Evolutionary conservation across 2,888 invertebrate genomes (phyloP), one percentile per base, ranked within the genome.

Genomic region (Zaprionus bogoriensis): DNA sequence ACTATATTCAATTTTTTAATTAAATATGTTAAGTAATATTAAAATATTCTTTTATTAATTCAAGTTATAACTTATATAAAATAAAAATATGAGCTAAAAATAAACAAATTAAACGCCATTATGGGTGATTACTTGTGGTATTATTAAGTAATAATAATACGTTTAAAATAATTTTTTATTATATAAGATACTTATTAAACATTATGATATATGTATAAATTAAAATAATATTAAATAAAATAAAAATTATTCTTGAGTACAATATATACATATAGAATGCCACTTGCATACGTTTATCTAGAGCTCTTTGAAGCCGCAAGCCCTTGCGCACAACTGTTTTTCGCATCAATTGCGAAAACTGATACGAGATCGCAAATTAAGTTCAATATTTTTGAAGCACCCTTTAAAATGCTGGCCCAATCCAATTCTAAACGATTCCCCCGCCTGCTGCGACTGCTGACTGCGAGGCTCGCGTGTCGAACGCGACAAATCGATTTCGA

Each of bases 401-500:
- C 36, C 73, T 69, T 73, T 69, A 59, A 58, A 69, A 61, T 47
- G 57, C 50, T 59, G 55, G 42, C 61, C 25, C 55, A 66, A 74
- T 67, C 58, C 25, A 72, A 66, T 60, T 70, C 62, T 39, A 71
- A 63, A 65, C 72, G 74, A 74, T 74, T 69, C 72, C 39, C 51
- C 41, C 38, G 23, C 53, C 38, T 66, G 66, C 57, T 61, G 58
- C 47, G 42, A 36, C 47, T 48, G 39, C 65, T 61, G n/a, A n/a
- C n/a, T 41, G 25, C 17, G 28, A 50, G 32, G 66, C 39, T 71
- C 63, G 80, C 79, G 79, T 79, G 79, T 71, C 61, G 50, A 79
- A 76, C 80, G 77, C 77, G 59, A 77, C 71, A 74, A 77, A 77
- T 76, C 79, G 80, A 80, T 79, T 79, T 80, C n/a, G 60, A 51